These are phyloP conservation scores for Pimpla rufipes DNA, from an alignment of 2,888 invertebrate genomes.

Conservation along the genomic window DNA sequence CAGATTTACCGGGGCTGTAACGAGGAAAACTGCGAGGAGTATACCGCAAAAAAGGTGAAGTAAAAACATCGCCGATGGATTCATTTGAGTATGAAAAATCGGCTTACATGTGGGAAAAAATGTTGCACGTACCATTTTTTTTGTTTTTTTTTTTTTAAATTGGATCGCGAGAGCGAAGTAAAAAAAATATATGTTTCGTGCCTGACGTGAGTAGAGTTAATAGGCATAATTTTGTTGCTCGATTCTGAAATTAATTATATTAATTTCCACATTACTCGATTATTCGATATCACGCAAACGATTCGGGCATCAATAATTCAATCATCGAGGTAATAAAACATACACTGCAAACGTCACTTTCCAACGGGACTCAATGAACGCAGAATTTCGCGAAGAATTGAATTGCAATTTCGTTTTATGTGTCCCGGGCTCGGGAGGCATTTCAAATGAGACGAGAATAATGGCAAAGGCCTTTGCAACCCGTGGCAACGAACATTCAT, in stretches of 20 bases:
- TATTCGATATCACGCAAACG: not conserved
- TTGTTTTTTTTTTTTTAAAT: no score
- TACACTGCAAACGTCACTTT: not conserved
- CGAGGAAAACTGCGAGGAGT: not conserved
- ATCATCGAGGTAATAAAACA: not conserved
- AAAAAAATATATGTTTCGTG: no score
- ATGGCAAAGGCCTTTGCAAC: not conserved
- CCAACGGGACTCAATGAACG: not conserved
- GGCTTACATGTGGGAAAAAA: no score
- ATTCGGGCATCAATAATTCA: not conserved
- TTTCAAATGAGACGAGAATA: not conserved
- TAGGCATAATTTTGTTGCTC: not conserved
- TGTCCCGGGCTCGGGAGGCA: not conserved
- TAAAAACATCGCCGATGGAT: not conserved
- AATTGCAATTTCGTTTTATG: not conserved
- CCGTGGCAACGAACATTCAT: slow-evolving; percentile 11
- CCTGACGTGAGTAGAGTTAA: no score
- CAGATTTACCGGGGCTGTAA: not conserved
- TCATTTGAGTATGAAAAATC: no score
- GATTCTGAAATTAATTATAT: not conserved
- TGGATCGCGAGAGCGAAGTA: no score
- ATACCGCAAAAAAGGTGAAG: not conserved
- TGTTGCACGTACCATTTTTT: no score
- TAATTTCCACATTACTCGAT: not conserved
- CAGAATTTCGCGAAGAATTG: not conserved